These are phyloP conservation scores for Brachionus rotundiformis DNA, from an alignment of 1,140 invertebrate genomes.

Conservation along the genomic window DNA sequence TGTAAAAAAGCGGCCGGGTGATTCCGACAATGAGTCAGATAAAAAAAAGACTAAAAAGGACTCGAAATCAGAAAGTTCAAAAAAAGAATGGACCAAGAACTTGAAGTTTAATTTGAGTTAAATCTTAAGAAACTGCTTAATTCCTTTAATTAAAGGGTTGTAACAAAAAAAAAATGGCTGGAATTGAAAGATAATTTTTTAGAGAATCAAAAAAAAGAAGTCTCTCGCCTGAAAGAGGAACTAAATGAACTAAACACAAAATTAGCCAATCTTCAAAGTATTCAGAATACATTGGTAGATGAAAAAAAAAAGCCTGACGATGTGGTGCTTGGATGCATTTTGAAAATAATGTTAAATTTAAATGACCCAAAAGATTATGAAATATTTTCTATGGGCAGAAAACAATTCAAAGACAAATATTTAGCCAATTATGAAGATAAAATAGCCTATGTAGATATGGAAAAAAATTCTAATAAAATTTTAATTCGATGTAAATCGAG, in stretches of 20 bases:
- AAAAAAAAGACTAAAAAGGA: neutral
- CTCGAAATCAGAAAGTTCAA: neutral
- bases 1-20: neutral
- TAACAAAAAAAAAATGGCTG: conserved; percentile 38
- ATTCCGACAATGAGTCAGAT: neutral
- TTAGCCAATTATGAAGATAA: neutral
- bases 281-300: neutral
- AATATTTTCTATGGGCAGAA: neutral
- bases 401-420: conserved; percentile 25
- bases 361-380: conserved; percentile 27
- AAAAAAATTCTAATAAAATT: conserved; percentile 41
- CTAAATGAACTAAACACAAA: conserved; percentile 17
- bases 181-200: conserved; percentile 43
- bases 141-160: conserved; percentile 24
- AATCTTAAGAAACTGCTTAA: neutral
- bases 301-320: neutral
- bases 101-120: conserved; percentile 7
- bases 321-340: neutral
- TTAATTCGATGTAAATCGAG: conserved; percentile 9
- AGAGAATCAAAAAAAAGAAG: conserved; percentile 45
- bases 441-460: conserved; percentile 41
- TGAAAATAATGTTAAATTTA: conserved; percentile 30
- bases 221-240: conserved; percentile 1
- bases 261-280: neutral
- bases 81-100: neutral